phyloP scores from a whole-genome alignment of 2,888 invertebrate genomes.

The Alentia gelatinosa region DNA sequence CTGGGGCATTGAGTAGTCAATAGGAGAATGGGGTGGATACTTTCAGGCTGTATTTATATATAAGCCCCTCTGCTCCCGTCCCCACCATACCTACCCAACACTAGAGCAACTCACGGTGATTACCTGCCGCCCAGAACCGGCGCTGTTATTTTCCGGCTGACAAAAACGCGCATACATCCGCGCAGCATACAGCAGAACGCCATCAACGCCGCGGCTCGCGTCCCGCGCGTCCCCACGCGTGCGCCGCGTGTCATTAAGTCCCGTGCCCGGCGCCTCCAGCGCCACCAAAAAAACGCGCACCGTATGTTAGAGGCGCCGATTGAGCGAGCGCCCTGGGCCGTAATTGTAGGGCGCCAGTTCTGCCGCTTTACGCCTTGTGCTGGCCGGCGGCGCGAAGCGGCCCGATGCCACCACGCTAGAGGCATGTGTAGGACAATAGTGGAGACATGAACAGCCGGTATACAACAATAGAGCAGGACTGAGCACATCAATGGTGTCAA shows the following conservation, averaged over 20 bases:
- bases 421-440: background rate
- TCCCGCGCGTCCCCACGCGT: background rate
- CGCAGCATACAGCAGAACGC: conserved; percentile 1
- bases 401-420: background rate
- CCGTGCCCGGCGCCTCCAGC: background rate
- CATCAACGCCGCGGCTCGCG: background rate
- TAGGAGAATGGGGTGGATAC: background rate
- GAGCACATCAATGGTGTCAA: no score
- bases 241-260: background rate
- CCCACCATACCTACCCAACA: background rate
- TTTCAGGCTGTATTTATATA: background rate
- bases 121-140: background rate
- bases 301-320: background rate
- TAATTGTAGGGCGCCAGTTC: background rate
- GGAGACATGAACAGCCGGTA: no score
- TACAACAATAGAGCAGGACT: no score
- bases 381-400: background rate
- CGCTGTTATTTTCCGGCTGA: background rate
- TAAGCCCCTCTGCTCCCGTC: background rate
- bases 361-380: background rate
- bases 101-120: background rate
- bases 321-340: background rate
- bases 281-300: background rate
- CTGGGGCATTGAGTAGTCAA: background rate
- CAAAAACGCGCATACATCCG: background rate